A percentile compares a stretch with the other conserved stretches of the same genome.
Conservation (phyloP, 2,113 vertebrate genomes). For the Argyrosomus japonicus region DNA sequence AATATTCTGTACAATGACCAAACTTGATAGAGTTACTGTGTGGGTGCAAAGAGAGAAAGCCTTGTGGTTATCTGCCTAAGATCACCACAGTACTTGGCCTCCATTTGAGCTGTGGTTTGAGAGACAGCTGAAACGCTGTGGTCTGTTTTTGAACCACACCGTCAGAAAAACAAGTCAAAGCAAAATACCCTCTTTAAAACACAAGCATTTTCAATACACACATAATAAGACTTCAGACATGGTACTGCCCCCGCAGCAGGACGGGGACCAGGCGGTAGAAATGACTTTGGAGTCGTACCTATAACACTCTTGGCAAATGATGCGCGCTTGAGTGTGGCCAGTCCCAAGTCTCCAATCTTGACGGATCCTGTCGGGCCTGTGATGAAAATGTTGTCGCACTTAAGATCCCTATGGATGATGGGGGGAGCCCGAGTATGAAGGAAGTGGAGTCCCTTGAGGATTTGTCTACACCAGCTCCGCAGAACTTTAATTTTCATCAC, state of each 20-base stretch:
- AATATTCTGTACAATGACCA: slow-evolving; percentile 76
- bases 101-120: slow-evolving; percentile 86
- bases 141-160: slow-evolving; percentile 85
- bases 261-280: slow-evolving; percentile 44
- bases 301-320: slow-evolving; percentile 99
- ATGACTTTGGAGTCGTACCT: slow-evolving; percentile 87
- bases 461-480: slow-evolving; percentile 98
- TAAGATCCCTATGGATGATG: slow-evolving; percentile 97
- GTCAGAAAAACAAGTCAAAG: slow-evolving; percentile 66
- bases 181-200: slow-evolving; percentile 63
- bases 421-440: slow-evolving; percentile 96
- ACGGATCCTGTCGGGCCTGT: slow-evolving; percentile 98
- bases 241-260: slow-evolving; percentile 35
- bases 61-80: slow-evolving; percentile 76
- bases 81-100: slow-evolving; percentile 76
- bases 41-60: slow-evolving; percentile 60
- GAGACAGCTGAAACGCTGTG: slow-evolving; percentile 84
- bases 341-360: slow-evolving; percentile 97
- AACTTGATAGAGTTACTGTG: slow-evolving; percentile 61
- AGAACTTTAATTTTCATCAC: slow-evolving; percentile 99
- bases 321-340: slow-evolving; percentile 95
- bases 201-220: slow-evolving; percentile 47
- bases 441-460: slow-evolving; percentile 97
- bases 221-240: slow-evolving; percentile 35
- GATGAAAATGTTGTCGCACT: slow-evolving; percentile 99